These are phyloP conservation scores for Diabrotica virgifera DNA, from an alignment of 1,140 invertebrate species.

Conservation along the genomic window DNA sequence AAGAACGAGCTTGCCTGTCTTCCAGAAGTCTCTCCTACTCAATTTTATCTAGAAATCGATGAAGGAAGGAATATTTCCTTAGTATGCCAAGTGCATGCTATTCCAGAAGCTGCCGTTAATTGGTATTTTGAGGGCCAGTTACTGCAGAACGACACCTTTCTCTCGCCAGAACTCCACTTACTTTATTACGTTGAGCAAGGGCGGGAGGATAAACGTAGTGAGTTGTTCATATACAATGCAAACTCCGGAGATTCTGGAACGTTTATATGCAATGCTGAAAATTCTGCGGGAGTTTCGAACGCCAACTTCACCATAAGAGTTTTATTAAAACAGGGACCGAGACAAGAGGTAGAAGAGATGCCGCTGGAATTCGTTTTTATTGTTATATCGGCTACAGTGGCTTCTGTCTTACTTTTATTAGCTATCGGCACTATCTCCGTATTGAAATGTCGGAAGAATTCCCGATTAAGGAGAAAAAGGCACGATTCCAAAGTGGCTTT, in stretches of 20 bases:
- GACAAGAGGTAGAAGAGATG: constrained; percentile 48
- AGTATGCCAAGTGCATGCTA: constrained; percentile 72
- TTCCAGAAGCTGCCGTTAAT: constrained; percentile 72
- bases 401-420: constrained; percentile 55
- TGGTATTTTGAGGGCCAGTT: constrained; percentile 78
- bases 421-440: constrained; percentile 60
- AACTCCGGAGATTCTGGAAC: constrained; percentile 73
- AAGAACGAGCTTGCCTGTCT: constrained; percentile 76
- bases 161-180: constrained; percentile 58
- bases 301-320: constrained; percentile 75
- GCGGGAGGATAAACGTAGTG: constrained; percentile 65
- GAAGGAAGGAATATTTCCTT: constrained; percentile 76
- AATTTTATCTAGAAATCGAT: constrained; percentile 68
- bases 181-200: constrained; percentile 66
- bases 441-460: constrained; percentile 56
- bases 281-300: constrained; percentile 69
- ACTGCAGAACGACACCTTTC: constrained; percentile 64
- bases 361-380: constrained; percentile 65
- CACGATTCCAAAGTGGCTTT: constrained; percentile 27
- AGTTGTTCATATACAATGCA: constrained; percentile 70
- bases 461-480: constrained; percentile 24
- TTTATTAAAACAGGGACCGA: constrained; percentile 64
- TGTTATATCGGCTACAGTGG: constrained; percentile 59
- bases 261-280: constrained; percentile 76
- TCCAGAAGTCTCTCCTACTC: constrained; percentile 69